Conservation (phyloP, 23 tunicate genomes). For the Phallusia fumigata region DNA sequence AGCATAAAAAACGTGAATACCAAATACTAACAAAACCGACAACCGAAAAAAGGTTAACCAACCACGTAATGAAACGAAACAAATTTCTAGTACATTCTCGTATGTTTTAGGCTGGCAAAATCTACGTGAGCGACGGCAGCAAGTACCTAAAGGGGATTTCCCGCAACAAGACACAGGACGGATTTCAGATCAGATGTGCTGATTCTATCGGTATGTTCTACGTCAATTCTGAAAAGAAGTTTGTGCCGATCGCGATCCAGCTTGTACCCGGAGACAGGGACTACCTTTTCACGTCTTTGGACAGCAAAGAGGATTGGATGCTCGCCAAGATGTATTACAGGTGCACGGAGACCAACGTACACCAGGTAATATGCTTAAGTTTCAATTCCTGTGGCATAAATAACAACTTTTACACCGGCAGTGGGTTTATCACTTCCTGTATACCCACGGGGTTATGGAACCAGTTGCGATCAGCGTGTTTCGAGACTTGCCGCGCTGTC, state of each 20-base stretch:
- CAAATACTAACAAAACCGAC: no score
- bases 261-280: constrained; percentile 31
- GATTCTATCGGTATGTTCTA: constrained; percentile 28
- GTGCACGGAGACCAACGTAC: constrained; percentile 1
- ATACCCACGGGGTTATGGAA: constrained; percentile 51
- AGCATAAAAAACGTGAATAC: no score
- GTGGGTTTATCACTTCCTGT: constrained; percentile 44
- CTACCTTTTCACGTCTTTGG: constrained; percentile 19
- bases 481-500: constrained; percentile 49
- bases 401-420: not conserved
- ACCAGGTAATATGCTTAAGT: not conserved
- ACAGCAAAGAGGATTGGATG: constrained; percentile 39
- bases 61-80: no score
- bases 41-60: no score
- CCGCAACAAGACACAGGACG: not conserved
- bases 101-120: constrained; percentile 42
- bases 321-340: constrained; percentile 47
- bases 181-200: constrained; percentile 1
- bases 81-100: no score
- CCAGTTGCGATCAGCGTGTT: constrained; percentile 43
- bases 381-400: no score
- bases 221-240: constrained; percentile 5
- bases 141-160: constrained; percentile 7
- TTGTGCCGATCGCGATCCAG: constrained; percentile 61
- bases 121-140: constrained; percentile 55